Evolutionary conservation across 1,140 invertebrate species (phyloP).

Genomic region (Onthophagus taurus): DNA sequence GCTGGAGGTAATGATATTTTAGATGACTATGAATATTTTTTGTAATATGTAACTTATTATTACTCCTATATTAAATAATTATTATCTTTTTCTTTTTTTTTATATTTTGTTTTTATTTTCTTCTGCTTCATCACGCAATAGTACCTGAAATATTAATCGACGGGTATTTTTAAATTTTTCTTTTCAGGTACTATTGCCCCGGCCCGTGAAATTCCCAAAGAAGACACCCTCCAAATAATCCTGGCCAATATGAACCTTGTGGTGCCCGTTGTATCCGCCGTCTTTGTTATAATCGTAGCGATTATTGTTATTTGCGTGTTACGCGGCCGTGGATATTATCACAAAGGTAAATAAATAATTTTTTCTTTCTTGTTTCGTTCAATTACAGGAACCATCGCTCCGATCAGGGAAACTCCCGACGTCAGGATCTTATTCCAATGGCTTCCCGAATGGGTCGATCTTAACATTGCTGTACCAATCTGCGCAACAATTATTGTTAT

Average conservation of each 20-base stretch:
- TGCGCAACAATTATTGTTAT: slow-evolving; percentile 77
- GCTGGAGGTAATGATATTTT: slow-evolving; percentile 68
- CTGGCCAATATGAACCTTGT: slow-evolving; percentile 85
- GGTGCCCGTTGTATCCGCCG: slow-evolving; percentile 84
- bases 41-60: background rate
- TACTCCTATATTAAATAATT: background rate
- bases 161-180: slow-evolving; percentile 25
- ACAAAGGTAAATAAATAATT: slow-evolving; percentile 59
- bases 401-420: slow-evolving; percentile 51
- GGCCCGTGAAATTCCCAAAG: slow-evolving; percentile 72
- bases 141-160: slow-evolving; percentile 21
- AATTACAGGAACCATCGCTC: slow-evolving; percentile 69
- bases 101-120: slow-evolving; percentile 3
- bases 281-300: slow-evolving; percentile 83
- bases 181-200: slow-evolving; percentile 91
- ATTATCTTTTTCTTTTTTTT: background rate
- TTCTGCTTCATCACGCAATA: slow-evolving; percentile 18
- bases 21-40: too few relatives aligned
- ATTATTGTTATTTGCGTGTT: slow-evolving; percentile 86
- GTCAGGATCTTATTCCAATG: slow-evolving; percentile 60
- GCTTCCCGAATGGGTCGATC: slow-evolving; percentile 76
- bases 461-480: slow-evolving; percentile 76
- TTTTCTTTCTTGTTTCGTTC: slow-evolving; percentile 34
- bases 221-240: slow-evolving; percentile 73
- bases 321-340: slow-evolving; percentile 65